Percentiles rank a stretch among this genome's conserved stretches.
Evolutionary conservation across 2,888 invertebrate genomes (phyloP).

Genomic region (Augiades crinisus): DNA sequence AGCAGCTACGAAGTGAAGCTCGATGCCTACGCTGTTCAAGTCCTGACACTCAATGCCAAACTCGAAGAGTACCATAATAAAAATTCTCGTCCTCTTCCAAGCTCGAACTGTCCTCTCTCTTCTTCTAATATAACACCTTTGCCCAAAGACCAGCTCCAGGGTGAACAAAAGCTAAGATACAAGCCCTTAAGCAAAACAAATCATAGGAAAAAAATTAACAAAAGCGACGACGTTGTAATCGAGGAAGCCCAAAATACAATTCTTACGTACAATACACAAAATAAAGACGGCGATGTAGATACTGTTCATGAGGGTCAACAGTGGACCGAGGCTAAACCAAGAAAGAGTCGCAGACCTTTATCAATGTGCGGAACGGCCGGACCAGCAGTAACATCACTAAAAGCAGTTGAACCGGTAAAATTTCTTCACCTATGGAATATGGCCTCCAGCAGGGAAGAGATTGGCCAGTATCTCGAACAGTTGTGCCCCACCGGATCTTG

Average conservation of each 20-base stretch:
- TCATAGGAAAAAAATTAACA: too few species aligned
- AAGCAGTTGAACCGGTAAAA: constrained; percentile 31
- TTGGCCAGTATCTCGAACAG: constrained; percentile 23
- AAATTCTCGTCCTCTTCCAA: neutral
- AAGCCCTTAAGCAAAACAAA: too few species aligned
- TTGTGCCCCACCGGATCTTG: constrained; percentile 26
- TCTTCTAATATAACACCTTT: too few species aligned
- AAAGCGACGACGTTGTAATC: too few species aligned
- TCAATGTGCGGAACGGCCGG: constrained; percentile 3
- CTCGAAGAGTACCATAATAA: neutral
- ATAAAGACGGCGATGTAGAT: too few species aligned
- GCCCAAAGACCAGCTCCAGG: too few species aligned
- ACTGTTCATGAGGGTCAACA: neutral
- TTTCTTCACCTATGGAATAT: constrained; percentile 36
- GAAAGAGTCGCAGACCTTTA: neutral
- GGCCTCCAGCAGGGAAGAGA: constrained; percentile 30
- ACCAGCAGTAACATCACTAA: constrained; percentile 14
- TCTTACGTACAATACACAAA: too few species aligned
- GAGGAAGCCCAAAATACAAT: too few species aligned
- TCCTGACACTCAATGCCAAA: neutral
- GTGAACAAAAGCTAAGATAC: too few species aligned
- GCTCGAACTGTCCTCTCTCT: too few species aligned
- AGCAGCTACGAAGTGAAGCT: constrained; percentile 5
- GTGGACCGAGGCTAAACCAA: neutral
- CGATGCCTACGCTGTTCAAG: constrained; percentile 5